Base-by-base conservation (phyloP, 2,113 vertebrate species). In the Telmatochromis bifrenatus region DNA sequence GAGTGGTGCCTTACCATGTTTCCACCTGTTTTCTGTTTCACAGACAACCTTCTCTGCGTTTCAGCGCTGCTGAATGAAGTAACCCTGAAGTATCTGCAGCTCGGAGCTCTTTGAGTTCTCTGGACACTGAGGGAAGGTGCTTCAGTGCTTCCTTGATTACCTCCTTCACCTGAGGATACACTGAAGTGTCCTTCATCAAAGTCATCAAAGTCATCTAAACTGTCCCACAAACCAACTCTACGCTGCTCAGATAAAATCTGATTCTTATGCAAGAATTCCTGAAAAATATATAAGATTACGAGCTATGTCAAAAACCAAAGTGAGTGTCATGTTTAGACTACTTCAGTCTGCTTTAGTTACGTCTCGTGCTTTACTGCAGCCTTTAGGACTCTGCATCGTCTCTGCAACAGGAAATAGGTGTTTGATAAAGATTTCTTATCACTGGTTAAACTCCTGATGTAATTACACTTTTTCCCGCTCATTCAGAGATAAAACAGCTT, bases 31-130 rank as follows among this genome's bases (percentile, higher is more conserved):
- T 62, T 19, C 28, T 62, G 58, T 62, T 33, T 11, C 28, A 31
- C 15, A 33, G 6, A 19, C 9, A 3, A 0, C 28, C 28, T 31
- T 60, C 28, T 60, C 0, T 31, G 56, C 3, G 0, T 6, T 6
- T 31, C 8, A 28, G 23, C 8, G 14, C 56, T 19, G 56, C 62
- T 68, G 35, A 68, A 21, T 23, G n/a, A 68, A 39, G 62, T 23
- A 21, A 68, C n/a, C 0, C 62, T 23, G 35, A 68, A 13, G 62
- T 39, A 68, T 23, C 35, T 39, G 62, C 35, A 68, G 35, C 62
- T 39, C 19, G 0, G 35, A 23, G n/a, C 35, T 15, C n/a, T 42
- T 42, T 15, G 35, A 42, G 12, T 70, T 23, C 62, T 70, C 65
- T 23, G n/a, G 13, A 42, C 0, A 70, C 12, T 65, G 60, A 12